Evolutionary conservation across 2,888 invertebrate genomes (phyloP).

Genomic region (Drosophila mimetica): DNA sequence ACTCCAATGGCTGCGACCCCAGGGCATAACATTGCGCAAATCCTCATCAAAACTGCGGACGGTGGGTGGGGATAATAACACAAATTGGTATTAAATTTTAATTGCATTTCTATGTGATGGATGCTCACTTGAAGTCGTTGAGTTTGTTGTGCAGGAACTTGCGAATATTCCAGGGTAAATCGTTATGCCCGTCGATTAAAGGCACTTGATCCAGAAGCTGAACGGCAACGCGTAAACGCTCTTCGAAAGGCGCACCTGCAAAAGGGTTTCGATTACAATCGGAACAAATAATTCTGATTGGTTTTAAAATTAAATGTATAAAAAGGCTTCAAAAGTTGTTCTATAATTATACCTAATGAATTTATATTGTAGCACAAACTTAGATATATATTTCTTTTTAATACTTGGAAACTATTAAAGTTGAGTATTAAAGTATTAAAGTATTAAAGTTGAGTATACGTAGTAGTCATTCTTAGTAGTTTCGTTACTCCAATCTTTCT

Average conservation of each 20-base stretch:
- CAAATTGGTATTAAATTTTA: conserved; percentile 49
- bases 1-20: conserved; percentile 90
- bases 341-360: no score
- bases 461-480: not conserved
- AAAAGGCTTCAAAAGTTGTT: no score
- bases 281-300: not conserved
- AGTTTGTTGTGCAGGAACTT: conserved; percentile 95
- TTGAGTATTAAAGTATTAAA: no score
- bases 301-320: no score
- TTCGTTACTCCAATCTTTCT: not conserved
- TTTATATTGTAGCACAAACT: no score
- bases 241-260: conserved; percentile 89
- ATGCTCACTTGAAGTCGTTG: conserved; percentile 89
- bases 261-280: not conserved
- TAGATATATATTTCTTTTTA: no score
- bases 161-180: conserved; percentile 95
- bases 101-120: conserved; percentile 42
- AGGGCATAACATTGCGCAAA: conserved; percentile 88
- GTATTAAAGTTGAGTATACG: no score
- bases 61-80: conserved; percentile 17
- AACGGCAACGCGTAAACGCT: conserved; percentile 90
- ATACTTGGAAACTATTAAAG: no score
- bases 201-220: conserved; percentile 91
- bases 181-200: conserved; percentile 94
- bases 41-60: conserved; percentile 87